Evolutionary conservation across 2,113 vertebrate genomes (phyloP).

Genomic region (Muntiacus reevesi): DNA sequence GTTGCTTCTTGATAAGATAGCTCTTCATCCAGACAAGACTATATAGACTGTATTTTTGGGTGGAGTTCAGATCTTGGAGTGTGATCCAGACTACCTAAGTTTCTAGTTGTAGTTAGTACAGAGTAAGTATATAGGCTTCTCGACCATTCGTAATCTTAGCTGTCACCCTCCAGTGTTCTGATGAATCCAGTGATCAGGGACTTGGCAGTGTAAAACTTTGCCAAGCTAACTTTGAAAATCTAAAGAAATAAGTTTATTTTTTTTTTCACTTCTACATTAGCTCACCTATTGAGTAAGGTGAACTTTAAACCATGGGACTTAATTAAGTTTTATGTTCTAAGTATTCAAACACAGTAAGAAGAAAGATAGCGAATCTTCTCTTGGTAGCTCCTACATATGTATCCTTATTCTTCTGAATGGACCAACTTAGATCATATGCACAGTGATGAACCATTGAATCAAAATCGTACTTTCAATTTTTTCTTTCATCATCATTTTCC

Average conservation of each 20-base stretch:
- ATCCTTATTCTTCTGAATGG: neutral
- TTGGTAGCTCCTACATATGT: neutral
- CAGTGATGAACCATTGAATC: neutral
- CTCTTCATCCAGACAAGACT: neutral
- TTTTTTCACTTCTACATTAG: neutral
- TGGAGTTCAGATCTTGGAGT: neutral
- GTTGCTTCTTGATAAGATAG: neutral
- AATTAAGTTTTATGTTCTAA: neutral
- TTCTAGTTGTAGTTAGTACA: neutral
- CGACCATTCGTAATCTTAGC: neutral
- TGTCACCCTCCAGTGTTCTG: neutral
- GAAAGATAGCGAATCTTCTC: neutral
- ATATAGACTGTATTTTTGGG: neutral
- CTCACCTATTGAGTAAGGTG: neutral
- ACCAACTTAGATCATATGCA: neutral
- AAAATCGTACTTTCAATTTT: neutral
- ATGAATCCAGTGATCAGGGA: neutral
- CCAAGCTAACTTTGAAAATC: neutral
- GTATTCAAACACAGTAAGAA: neutral
- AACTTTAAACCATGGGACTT: neutral
- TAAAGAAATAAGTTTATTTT: neutral
- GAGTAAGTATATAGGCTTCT: neutral
- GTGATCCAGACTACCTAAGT: neutral
- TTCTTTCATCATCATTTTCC: neutral
- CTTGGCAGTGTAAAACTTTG: neutral